Percentiles rank a stretch among this genome's conserved stretches.
phyloP scores from a whole-genome alignment of 1,140 invertebrate species.

The Ostrea edulis region DNA sequence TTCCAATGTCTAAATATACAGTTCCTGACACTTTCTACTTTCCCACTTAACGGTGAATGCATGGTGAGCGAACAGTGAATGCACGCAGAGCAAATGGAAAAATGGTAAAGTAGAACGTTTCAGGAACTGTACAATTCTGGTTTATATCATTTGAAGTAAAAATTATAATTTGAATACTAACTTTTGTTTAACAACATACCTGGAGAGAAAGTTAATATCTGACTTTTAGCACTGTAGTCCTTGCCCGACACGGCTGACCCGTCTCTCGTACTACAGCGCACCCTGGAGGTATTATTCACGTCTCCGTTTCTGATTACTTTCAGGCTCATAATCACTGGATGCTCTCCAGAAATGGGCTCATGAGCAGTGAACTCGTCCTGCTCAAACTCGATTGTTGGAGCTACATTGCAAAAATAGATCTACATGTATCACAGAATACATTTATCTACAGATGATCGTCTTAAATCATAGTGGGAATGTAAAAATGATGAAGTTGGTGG shows the following conservation, averaged over 20 bases:
- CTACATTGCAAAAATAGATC: slow-evolving; percentile 54
- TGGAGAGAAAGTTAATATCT: slow-evolving; percentile 70
- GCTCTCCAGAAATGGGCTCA: slow-evolving; percentile 73
- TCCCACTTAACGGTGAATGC: too few species aligned
- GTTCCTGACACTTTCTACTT: too few species aligned
- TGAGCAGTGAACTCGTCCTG: slow-evolving; percentile 74
- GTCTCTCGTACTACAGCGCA: slow-evolving; percentile 78
- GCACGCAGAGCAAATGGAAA: too few species aligned
- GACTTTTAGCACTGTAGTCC: slow-evolving; percentile 78
- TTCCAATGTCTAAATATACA: not conserved
- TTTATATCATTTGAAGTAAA: too few species aligned
- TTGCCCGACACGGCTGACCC: slow-evolving; percentile 78
- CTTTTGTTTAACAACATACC: not conserved
- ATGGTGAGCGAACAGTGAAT: too few species aligned
- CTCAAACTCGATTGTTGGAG: slow-evolving; percentile 74
- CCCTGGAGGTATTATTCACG: slow-evolving; percentile 67
- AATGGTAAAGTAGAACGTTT: too few species aligned
- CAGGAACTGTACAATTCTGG: too few species aligned
- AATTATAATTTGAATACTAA: too few species aligned
- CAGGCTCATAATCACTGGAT: slow-evolving; percentile 67
- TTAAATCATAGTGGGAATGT: not conserved
- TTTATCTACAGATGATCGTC: not conserved
- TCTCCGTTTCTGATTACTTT: slow-evolving; percentile 75
- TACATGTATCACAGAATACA: not conserved
- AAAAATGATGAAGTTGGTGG: not conserved